Percentiles rank a stretch among this genome's conserved stretches.
Conservation (phyloP, 2,113 vertebrate genomes). For the Antigone vipio region DNA sequence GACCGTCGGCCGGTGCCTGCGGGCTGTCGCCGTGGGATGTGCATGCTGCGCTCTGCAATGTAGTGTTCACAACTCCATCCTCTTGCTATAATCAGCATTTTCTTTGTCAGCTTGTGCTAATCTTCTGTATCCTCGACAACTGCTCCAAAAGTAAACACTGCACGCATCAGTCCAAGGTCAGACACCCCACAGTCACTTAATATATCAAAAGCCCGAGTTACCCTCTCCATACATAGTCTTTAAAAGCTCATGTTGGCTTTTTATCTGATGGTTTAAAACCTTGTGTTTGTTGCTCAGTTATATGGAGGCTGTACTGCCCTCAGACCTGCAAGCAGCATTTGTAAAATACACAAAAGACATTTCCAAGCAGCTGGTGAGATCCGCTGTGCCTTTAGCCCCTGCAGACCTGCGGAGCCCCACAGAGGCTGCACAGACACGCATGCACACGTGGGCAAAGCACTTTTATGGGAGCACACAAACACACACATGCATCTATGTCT, state of each 20-base stretch:
- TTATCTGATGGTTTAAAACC: background rate
- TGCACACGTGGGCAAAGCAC: fast-evolving
- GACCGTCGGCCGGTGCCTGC: fast-evolving
- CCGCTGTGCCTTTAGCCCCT: background rate
- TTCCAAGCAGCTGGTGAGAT: background rate
- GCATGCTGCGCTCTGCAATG: fast-evolving
- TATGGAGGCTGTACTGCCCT: background rate
- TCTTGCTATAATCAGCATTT: background rate
- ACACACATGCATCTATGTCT: fast-evolving
- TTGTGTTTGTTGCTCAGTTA: background rate
- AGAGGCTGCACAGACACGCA: background rate
- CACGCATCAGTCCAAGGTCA: background rate
- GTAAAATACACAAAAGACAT: background rate
- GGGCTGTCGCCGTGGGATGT: fast-evolving
- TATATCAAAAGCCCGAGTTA: background rate
- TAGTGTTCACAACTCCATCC: fast-evolving
- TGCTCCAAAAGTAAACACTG: background rate
- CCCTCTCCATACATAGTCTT: background rate
- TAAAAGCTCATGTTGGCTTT: background rate
- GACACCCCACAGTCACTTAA: background rate
- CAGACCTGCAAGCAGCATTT: background rate
- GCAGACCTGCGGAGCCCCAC: background rate
- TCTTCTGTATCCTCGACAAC: fast-evolving
- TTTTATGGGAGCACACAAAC: background rate
- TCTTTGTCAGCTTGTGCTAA: background rate